Evolutionary conservation across 2,113 vertebrate genomes (phyloP).

Genomic region (Albula glossodonta): DNA sequence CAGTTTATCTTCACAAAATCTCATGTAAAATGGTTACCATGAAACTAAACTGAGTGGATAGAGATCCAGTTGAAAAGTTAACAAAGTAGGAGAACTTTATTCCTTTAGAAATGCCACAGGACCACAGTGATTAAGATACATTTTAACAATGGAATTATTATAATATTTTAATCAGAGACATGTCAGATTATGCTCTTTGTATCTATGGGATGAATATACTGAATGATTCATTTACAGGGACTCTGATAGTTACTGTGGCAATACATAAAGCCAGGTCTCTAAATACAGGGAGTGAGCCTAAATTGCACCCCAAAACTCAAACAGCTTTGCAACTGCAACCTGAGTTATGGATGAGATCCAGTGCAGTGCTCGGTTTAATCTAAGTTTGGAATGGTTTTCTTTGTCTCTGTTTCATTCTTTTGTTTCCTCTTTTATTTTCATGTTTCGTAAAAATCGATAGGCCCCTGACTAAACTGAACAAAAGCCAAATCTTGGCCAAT

Average conservation of each 20-base stretch:
- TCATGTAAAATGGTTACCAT: too few species aligned
- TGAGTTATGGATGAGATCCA: too few species aligned
- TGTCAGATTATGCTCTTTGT: background rate
- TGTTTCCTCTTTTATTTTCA: background rate
- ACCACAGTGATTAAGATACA: background rate
- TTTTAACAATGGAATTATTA: background rate
- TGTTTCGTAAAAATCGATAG: background rate
- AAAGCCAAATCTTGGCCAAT: background rate
- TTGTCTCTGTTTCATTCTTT: background rate
- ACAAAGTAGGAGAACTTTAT: too few species aligned
- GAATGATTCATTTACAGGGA: background rate
- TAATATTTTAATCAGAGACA: background rate
- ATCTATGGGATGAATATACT: background rate
- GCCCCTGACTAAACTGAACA: background rate
- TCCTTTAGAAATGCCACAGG: background rate
- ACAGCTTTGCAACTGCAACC: too few species aligned
- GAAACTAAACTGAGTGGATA: too few species aligned
- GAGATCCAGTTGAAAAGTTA: too few species aligned
- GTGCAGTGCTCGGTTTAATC: too few species aligned
- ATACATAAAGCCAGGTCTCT: background rate
- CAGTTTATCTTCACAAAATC: too few species aligned
- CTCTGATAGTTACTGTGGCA: background rate
- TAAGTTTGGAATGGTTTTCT: background rate
- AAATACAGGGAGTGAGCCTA: background rate
- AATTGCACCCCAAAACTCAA: background rate